Percentiles rank a stretch among this genome's conserved stretches.
These are phyloP conservation scores for Orchesellides sinensis DNA, from an alignment of 2,888 invertebrate species.

Conservation along the genomic window DNA sequence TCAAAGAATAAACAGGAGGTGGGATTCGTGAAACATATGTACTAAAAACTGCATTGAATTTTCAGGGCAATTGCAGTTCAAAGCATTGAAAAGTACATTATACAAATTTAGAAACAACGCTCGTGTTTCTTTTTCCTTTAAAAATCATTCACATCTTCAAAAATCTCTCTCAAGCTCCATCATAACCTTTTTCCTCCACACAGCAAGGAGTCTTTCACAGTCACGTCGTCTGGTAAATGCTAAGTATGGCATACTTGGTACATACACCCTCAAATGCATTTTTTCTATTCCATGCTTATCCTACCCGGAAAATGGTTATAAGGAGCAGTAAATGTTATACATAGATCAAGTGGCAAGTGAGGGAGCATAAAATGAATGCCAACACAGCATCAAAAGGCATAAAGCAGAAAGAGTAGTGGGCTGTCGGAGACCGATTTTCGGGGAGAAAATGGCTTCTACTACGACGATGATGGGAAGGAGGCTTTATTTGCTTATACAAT, in stretches of 20 bases:
- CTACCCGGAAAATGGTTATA: constrained; percentile 22
- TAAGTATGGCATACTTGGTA: background rate
- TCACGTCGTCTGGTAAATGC: background rate
- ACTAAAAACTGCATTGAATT: no score
- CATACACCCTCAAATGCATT: constrained; percentile 35
- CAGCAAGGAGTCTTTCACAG: no score
- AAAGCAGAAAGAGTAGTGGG: constrained; percentile 33
- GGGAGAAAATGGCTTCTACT: constrained; percentile 47
- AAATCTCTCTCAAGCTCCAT: no score
- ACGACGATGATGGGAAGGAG: constrained; percentile 34
- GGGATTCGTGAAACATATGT: no score
- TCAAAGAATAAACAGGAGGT: no score
- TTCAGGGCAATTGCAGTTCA: no score
- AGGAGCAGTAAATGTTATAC: constrained; percentile 6
- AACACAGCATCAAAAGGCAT: constrained; percentile 12
- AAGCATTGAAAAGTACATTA: no score
- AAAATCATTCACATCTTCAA: no score
- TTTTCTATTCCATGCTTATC: constrained; percentile 22
- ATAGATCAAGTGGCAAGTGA: constrained; percentile 37
- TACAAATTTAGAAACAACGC: no score
- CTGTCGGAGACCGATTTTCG: constrained; percentile 58
- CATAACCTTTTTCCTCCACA: no score
- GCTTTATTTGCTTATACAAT: constrained; percentile 40
- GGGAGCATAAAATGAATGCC: constrained; percentile 13
- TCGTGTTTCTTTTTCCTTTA: no score